Conservation (phyloP, 2,888 invertebrate species). For the Morinoia aosen region DNA sequence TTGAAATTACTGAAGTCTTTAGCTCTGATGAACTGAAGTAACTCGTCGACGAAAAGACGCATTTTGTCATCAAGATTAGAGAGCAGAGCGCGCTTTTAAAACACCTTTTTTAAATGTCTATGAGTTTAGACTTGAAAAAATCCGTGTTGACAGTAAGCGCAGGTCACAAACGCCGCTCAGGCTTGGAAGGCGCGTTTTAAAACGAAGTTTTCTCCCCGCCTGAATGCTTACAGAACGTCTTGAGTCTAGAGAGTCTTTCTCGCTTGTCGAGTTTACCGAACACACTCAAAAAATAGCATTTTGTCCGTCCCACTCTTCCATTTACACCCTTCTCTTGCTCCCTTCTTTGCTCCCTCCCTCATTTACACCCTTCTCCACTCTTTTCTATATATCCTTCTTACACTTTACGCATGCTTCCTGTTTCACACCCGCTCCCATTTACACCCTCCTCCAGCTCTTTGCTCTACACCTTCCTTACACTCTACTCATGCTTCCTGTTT, state of each 20-base stretch:
- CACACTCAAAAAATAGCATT: background rate
- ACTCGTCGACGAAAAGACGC: background rate
- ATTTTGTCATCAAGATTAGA: background rate
- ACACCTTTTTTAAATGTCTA: background rate
- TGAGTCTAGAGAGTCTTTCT: background rate
- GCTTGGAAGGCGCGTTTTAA: background rate
- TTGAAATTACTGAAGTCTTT: no score
- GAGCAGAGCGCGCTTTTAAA: background rate
- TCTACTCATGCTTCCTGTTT: no score
- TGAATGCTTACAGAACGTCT: background rate
- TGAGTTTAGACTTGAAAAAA: background rate
- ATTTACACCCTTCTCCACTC: no score
- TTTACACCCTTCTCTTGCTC: no score
- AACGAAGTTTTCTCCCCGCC: background rate
- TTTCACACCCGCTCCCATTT: no score
- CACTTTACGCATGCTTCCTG: no score
- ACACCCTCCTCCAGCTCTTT: no score
- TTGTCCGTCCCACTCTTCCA: background rate
- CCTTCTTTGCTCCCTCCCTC: no score
- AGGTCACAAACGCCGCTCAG: background rate
- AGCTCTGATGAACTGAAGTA: no score
- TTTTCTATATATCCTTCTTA: no score
- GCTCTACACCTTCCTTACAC: no score
- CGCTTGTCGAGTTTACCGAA: background rate
- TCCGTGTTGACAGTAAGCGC: background rate